Conservation (phyloP, 2,888 invertebrate genomes). For the Lypha dubia region DNA sequence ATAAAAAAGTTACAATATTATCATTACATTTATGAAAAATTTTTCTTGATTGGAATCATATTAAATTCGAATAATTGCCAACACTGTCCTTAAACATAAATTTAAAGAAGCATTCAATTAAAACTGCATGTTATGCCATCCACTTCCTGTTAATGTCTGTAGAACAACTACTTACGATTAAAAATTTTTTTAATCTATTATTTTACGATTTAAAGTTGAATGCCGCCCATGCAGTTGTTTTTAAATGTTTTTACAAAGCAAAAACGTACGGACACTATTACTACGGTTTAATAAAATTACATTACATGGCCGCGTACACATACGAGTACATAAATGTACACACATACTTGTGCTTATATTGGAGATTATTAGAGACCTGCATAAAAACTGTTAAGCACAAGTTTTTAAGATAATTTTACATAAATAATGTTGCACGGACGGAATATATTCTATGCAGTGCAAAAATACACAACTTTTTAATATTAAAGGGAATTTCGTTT, state of each 20-base stretch:
- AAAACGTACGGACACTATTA: slow-evolving; percentile 29
- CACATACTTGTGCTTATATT: neutral
- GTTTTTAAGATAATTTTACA: no score
- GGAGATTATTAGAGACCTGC: no score
- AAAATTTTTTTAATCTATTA: slow-evolving; percentile 7
- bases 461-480: no score
- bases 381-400: no score
- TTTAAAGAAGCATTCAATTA: neutral
- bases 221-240: slow-evolving; percentile 48
- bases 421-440: no score
- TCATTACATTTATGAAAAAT: no score
- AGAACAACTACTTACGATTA: slow-evolving; percentile 11
- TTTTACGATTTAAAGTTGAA: slow-evolving; percentile 21
- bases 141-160: neutral
- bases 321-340: no score
- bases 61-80: no score
- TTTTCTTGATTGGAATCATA: no score
- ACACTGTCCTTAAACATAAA: neutral
- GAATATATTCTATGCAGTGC: no score
- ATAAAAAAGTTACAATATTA: no score
- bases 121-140: neutral
- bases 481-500: no score
- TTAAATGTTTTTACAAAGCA: slow-evolving; percentile 23
- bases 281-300: slow-evolving; percentile 20
- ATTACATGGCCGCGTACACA: slow-evolving; percentile 5